phyloP scores from a whole-genome alignment of 2,888 invertebrate genomes.

The Psylliodes chrysocephalus region DNA sequence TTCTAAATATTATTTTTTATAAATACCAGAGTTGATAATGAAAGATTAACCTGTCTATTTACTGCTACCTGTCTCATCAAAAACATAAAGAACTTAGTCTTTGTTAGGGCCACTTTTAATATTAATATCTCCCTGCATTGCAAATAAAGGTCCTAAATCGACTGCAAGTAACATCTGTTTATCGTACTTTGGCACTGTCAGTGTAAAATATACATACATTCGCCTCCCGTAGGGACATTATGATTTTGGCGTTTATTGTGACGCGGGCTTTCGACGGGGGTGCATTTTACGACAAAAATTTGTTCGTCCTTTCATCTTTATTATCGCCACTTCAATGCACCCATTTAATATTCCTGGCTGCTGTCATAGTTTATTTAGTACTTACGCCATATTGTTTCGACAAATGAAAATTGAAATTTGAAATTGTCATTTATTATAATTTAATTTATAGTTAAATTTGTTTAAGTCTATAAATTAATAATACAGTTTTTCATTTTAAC shows the following conservation, averaged over 20 bases:
- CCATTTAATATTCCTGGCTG: constrained; percentile 4
- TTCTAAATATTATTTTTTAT: too few relatives aligned
- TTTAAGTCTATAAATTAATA: too few relatives aligned
- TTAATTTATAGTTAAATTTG: too few relatives aligned
- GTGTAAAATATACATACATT: constrained; percentile 35
- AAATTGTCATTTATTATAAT: too few relatives aligned
- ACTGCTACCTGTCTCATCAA: not conserved
- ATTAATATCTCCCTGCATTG: not conserved
- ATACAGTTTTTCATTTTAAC: too few relatives aligned
- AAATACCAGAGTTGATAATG: too few relatives aligned
- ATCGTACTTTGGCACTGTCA: constrained; percentile 27
- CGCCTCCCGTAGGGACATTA: constrained; percentile 38
- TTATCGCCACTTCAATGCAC: not conserved
- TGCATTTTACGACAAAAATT: constrained; percentile 22
- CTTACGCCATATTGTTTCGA: not conserved
- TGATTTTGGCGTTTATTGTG: constrained; percentile 34
- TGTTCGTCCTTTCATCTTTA: constrained; percentile 12
- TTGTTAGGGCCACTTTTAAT: not conserved
- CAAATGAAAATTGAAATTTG: too few relatives aligned
- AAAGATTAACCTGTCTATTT: too few relatives aligned
- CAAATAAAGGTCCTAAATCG: constrained; percentile 4
- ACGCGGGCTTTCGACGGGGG: constrained; percentile 29
- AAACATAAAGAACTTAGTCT: not conserved
- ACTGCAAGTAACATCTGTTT: constrained; percentile 34
- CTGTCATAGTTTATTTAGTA: not conserved